A percentile compares a stretch with the other conserved stretches of the same genome.
Conservation (phyloP, 1,140 invertebrate species). For the Ceratosolen solmsi region DNA sequence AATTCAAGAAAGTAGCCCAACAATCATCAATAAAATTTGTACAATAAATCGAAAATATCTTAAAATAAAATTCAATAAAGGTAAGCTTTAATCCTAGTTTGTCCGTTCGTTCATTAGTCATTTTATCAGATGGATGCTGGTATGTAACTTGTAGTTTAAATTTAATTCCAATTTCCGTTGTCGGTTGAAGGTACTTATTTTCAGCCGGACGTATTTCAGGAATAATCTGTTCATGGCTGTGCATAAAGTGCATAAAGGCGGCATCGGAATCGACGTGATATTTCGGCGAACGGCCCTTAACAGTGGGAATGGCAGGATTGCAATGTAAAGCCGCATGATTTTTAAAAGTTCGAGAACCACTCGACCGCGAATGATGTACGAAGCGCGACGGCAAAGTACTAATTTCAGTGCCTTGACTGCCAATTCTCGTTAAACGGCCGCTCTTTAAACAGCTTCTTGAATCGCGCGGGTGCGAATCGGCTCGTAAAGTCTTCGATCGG, state of each 20-base stretch:
- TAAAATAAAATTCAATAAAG: no score
- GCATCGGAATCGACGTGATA: neutral
- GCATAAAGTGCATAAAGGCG: neutral
- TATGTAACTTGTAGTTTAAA: neutral
- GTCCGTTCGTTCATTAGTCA: neutral
- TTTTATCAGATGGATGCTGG: neutral
- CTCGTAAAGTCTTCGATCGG: neutral
- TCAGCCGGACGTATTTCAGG: neutral
- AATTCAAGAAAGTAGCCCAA: no score
- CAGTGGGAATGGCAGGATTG: neutral
- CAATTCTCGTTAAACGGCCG: no score
- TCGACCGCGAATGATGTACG: neutral
- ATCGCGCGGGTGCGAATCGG: neutral
- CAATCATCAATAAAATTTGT: no score
- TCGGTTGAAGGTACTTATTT: neutral
- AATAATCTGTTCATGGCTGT: neutral
- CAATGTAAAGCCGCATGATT: neutral
- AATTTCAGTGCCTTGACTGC: no score
- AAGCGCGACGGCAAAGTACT: neutral
- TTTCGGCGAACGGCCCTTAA: conserved; percentile 15
- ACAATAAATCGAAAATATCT: no score
- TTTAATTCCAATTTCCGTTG: neutral
- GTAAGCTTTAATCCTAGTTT: neutral
- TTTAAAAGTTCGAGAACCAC: neutral
- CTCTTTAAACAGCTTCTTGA: no score